phyloP scores from a whole-genome alignment of 2,113 vertebrate genomes.

The Entomyzon cyanotis region DNA sequence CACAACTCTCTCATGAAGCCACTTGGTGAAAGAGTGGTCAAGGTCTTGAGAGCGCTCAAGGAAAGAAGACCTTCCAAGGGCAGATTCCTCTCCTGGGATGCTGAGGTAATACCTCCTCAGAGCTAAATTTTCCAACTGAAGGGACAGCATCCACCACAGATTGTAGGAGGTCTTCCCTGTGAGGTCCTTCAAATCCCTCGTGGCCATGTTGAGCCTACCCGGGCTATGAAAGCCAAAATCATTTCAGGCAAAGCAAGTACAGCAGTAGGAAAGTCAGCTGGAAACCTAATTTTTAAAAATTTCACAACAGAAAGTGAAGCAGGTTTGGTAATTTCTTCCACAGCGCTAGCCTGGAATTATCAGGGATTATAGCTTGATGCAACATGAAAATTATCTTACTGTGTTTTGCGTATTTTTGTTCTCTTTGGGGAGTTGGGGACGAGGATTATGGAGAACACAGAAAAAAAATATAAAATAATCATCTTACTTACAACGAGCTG shows the following conservation, averaged over 20 bases:
- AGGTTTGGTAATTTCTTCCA: conserved; percentile 8
- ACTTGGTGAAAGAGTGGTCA: not conserved
- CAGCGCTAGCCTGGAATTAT: not conserved
- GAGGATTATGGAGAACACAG: not conserved
- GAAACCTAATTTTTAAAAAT: not conserved
- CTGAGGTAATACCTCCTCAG: not conserved
- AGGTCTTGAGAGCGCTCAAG: not conserved
- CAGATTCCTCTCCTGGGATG: not conserved
- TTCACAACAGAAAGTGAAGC: not conserved
- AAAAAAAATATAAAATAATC: not conserved
- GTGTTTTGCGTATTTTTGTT: not conserved
- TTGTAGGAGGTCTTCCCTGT: conserved; percentile 59
- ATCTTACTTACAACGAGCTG: not conserved
- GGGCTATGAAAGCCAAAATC: not conserved
- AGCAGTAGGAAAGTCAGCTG: conserved; percentile 36
- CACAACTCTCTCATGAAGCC: not conserved
- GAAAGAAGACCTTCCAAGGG: not conserved
- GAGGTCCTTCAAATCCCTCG: conserved; percentile 7
- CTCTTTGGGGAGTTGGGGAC: not conserved
- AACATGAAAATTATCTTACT: not conserved
- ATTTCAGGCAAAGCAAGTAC: not conserved
- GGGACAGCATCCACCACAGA: not conserved
- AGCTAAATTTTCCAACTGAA: not conserved
- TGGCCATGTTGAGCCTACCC: not conserved
- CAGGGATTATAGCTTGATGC: not conserved